Evolutionary conservation across 1,140 invertebrate species (phyloP), one percentile per base, ranked within the genome.

Genomic region (Dreissena rostriformis): DNA sequence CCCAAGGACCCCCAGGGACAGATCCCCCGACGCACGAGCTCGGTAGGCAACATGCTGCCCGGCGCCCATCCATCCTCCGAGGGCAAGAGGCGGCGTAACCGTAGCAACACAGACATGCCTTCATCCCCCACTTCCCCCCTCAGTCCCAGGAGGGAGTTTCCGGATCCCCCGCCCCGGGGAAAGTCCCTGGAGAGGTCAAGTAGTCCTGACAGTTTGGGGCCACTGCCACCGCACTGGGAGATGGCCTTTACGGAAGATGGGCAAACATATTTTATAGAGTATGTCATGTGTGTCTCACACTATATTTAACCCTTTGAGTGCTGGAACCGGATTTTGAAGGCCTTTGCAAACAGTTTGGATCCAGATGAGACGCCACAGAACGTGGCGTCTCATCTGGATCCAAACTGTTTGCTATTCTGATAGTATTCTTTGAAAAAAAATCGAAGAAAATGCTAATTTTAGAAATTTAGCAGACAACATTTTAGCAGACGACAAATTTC

Each of bases 211-310:
- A 88, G 96, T 86, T 93, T 99, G 17, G 98, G 98, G 49, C 97
- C 98, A 8, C 93, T 99, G 75, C 98, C 98, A 70, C 95, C 96
- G 12, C 98, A 99, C 94, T 99, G 98, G 98, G 98, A 99, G 93
- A 98, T 98, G 92, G 98, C 98, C 22, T 99, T 97, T 90, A 98
- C 98, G 11, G 98, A 99, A 83, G 97, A 97, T 85, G 98, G 98
- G 86, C 98, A 99, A 95, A 96, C 97, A 79, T 99, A 99, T 94
- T 99, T 99, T 91, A 99, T 99, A 89, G 98, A 99, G 98, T 99
- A 94, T 96, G 39, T 39, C 39, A 39, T 39, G 39, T n/a, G n/a
- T 39, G 39, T 39, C 39, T 39, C 8, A 39, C 39, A 39, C 39
- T 39, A 39, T 8, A 39, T 39, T 39, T 39, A 39, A n/a, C n/a